These are phyloP conservation scores for Labrus mixtus DNA, from an alignment of 2,113 vertebrate genomes.

Conservation along the genomic window DNA sequence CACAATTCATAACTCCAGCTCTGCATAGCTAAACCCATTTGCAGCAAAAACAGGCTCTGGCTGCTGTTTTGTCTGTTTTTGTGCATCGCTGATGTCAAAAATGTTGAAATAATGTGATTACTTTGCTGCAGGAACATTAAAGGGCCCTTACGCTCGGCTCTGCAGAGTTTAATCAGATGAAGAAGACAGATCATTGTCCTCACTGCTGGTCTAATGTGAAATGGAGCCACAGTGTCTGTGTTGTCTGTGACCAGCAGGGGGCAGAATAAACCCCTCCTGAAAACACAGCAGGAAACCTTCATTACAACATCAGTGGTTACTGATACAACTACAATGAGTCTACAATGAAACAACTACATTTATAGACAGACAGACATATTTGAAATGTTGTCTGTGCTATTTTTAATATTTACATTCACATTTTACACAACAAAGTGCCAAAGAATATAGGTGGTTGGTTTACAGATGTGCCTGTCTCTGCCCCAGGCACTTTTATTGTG, in stretches of 20 bases:
- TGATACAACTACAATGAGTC: too few species aligned
- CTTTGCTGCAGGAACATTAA: neutral
- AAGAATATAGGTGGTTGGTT: too few species aligned
- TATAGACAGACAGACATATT: too few species aligned
- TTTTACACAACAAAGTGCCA: too few species aligned
- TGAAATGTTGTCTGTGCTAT: too few species aligned
- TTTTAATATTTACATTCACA: too few species aligned
- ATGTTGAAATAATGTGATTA: conserved; percentile 10
- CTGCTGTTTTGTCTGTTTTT: neutral
- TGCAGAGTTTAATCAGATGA: conserved; percentile 25
- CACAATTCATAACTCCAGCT: neutral
- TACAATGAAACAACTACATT: too few species aligned
- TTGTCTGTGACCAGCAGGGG: conserved; percentile 41
- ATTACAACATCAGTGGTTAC: too few species aligned
- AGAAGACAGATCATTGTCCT: conserved; percentile 3
- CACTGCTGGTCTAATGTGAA: conserved; percentile 2
- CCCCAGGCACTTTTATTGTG: too few species aligned
- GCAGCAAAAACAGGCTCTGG: neutral
- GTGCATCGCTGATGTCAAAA: neutral
- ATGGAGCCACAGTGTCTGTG: neutral
- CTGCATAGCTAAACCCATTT: conserved; percentile 7
- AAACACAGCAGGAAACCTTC: neutral
- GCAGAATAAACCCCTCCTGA: conserved; percentile 15
- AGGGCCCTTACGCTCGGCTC: neutral
- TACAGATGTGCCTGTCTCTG: too few species aligned